These are phyloP conservation scores for Poeciliopsis prolifica DNA, from an alignment of 2,113 vertebrate species.

Conservation along the genomic window DNA sequence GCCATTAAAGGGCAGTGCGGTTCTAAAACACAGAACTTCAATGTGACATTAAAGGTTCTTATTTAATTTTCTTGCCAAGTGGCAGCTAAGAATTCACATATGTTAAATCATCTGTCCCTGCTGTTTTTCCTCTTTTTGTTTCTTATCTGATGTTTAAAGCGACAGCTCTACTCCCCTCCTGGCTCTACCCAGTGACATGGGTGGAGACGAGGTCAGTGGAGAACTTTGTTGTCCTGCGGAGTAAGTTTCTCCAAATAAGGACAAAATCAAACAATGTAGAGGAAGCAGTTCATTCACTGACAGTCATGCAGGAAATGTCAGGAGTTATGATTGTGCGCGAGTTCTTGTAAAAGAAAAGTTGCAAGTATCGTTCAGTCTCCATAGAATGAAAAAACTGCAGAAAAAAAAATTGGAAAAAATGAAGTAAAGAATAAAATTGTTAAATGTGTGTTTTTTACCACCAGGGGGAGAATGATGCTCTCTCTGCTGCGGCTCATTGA, in stretches of 20 bases:
- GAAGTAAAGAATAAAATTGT: too few species aligned
- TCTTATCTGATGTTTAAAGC: slow-evolving; percentile 27
- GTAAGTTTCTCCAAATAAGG: background rate
- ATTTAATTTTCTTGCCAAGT: slow-evolving; percentile 58
- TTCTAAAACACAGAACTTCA: background rate
- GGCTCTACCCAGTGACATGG: slow-evolving; percentile 49
- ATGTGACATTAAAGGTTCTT: background rate
- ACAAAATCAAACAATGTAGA: slow-evolving; percentile 4
- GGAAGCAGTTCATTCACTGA: slow-evolving; percentile 27
- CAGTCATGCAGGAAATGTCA: background rate
- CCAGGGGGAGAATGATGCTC: slow-evolving; percentile 50
- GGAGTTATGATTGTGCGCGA: background rate
- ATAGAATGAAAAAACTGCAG: background rate
- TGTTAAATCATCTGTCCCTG: background rate
- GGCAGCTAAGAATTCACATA: background rate
- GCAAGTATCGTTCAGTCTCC: background rate
- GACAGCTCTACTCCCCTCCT: slow-evolving; percentile 50
- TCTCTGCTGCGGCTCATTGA: slow-evolving; percentile 33
- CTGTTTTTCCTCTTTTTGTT: background rate
- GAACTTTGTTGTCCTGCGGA: background rate
- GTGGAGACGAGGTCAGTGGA: slow-evolving; percentile 47
- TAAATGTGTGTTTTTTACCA: slow-evolving; percentile 24
- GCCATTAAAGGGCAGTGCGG: background rate
- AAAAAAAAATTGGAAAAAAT: background rate
- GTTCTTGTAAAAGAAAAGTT: slow-evolving; percentile 6